Base-by-base conservation (phyloP, 2,113 vertebrate species). In the Brachirus orientalis region DNA sequence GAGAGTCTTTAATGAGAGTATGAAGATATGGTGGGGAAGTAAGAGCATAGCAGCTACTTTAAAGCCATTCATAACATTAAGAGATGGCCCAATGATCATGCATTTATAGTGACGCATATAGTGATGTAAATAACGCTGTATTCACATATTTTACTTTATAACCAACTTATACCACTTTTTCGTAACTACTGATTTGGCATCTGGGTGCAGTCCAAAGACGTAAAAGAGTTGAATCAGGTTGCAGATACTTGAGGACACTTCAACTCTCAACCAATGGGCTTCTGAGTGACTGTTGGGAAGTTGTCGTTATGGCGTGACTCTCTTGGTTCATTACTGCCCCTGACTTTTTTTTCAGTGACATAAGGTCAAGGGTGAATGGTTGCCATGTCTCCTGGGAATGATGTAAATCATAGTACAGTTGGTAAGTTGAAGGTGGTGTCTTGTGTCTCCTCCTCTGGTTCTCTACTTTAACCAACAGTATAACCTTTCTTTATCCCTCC, bases 141-240 rank as follows among this genome's bases (percentile, higher is more conserved):
- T 28, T 28, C 28, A 28, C 6, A 28, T 28, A 28, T 28, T 28
- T 28, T 6, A 28, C 28, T 28, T 28, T 28, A 28, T 2, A 28
- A 28, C 28, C 28, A 28, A 28, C 28, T 28, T 28, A 3, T 28
- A 28, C 6, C 28, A 28, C 6, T 28, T 28, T 28, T 28, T 28
- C 28, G n/a, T n/a, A 28, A 28, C 28, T 28, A 28, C 3, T 28
- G 28, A 28, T 51, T 45, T 40, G 10, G 12, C n/a, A 46, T 14
- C 6, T 14, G 63, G 16, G 65, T 77, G 58, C 38, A 36, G 18
- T 54, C 6, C n/a, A 38, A 55, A 37, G 28, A 28, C 28, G 6
- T 28, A 28, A n/a, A n/a, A 28, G 28, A 6, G 28, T 28, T 28
- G 28, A 28, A 28, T 28, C 28, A 28, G 28, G 28, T 28, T 28